Conservation (phyloP, 2,113 vertebrate species). For the Spea multiplicata region DNA sequence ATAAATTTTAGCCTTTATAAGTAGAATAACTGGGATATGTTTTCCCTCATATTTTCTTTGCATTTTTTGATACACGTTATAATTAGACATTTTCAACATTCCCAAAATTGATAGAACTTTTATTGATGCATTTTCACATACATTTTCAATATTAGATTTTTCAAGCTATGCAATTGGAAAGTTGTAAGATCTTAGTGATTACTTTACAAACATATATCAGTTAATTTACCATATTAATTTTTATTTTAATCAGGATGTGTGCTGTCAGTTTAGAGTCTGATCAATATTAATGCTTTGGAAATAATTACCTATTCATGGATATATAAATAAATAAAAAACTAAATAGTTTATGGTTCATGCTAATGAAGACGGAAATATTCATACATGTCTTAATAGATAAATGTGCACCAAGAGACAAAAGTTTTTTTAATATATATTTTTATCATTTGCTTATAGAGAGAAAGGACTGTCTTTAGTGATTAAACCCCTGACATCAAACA, state of each 20-base stretch:
- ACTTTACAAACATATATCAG: too few species aligned
- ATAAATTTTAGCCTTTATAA: too few species aligned
- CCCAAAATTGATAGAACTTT: too few species aligned
- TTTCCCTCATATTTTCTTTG: too few species aligned
- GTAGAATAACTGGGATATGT: too few species aligned
- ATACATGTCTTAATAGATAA: conserved; percentile 48
- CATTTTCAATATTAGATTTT: too few species aligned
- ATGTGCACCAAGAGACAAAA: conserved; percentile 41
- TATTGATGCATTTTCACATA: too few species aligned
- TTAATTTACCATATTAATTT: not conserved
- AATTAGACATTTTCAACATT: too few species aligned
- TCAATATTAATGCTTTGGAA: conserved; percentile 28
- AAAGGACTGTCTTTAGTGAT: conserved; percentile 48
- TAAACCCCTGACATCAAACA: conserved; percentile 54
- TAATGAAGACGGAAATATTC: conserved; percentile 41
- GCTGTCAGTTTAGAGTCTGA: conserved; percentile 20
- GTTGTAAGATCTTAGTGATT: too few species aligned
- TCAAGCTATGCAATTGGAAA: too few species aligned
- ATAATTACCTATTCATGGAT: conserved; percentile 32
- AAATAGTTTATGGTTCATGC: conserved; percentile 25
- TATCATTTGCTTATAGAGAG: conserved; percentile 36
- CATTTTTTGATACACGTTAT: too few species aligned
- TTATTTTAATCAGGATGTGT: conserved; percentile 19
- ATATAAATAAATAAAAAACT: conserved; percentile 35
- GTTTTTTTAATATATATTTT: conserved; percentile 40